Evolutionary conservation across 2,797 vertebrate genomes (phyloP), one percentile per base, ranked within the genome.

Genomic region (Varecia variegata): DNA sequence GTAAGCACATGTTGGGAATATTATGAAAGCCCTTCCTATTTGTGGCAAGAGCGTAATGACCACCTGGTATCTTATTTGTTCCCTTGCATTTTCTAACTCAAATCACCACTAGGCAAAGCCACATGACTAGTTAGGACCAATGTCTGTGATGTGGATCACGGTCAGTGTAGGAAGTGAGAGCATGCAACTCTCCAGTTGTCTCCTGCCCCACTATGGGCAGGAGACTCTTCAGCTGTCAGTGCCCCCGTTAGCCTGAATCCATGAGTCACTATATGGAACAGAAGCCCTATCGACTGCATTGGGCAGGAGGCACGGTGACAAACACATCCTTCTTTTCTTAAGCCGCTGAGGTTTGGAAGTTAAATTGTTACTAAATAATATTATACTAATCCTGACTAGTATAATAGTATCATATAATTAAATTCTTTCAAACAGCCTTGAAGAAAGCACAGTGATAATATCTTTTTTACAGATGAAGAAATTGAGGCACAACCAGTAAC

Each of bases 131-230:
- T 79, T 67, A 32, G 4, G 71, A 56, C 38, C 18, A 62, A 7
- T 9, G 47, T 9, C 47, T 58, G 54, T 15, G 10, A 17, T 18
- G 0, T 40, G 7, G 3, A 7, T 62, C 58, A 25, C 32, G 54
- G 32, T 50, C 32, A 67, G 58, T 25, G n/a, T 9, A 45, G n/a
- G 18, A 38, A 43, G 21, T 27, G n/a, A 86, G 84, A 50, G 35
- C 7, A 52, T 0, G 10, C 32, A 27, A 35, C 17, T 74, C 23
- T 15, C 0, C 25, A 38, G 40, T 1, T 1, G 21, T 10, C 52
- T 10, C 6, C 15, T 56, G 8, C 27, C 56, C 5, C 7, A 11
- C 18, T 18, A 4, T 2, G 0, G 38, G 27, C 7, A 71, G 38
- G 1, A 0, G 2, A 14, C 10, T 13, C n/a, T 71, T 60, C 18